These are phyloP conservation scores for Lepidurus arcticus DNA, from an alignment of 1,140 invertebrate genomes.

Conservation along the genomic window DNA sequence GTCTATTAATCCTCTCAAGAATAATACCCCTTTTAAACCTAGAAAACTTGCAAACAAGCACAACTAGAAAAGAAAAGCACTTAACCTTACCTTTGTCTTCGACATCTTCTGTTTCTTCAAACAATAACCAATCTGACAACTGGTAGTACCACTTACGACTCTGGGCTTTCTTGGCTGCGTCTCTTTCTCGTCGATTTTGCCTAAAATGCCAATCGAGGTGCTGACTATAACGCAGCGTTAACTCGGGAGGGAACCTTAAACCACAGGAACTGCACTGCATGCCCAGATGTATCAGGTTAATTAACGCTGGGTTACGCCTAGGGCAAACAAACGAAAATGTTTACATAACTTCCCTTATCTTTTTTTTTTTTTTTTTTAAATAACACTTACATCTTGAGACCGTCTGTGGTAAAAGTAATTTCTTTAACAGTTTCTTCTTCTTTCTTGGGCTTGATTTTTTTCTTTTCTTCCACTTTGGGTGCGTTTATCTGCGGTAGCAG, in stretches of 20 bases:
- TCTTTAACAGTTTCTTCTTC: constrained; percentile 31
- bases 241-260: constrained; percentile 76
- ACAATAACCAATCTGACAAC: constrained; percentile 85
- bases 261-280: constrained; percentile 94
- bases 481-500: constrained; percentile 54
- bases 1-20: no score
- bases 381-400: constrained; percentile 62
- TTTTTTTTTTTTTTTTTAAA: not conserved
- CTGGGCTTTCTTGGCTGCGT: constrained; percentile 72
- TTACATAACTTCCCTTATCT: not conserved
- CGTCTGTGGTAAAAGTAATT: constrained; percentile 51
- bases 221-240: constrained; percentile 76
- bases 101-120: constrained; percentile 86
- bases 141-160: constrained; percentile 84
- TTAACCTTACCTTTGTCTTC: constrained; percentile 70
- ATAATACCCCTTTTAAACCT: not conserved
- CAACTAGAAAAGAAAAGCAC: not conserved
- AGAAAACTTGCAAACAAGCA: not conserved
- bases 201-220: constrained; percentile 97
- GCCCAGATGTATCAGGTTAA: constrained; percentile 68
- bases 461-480: constrained; percentile 40
- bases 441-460: constrained; percentile 53
- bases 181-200: constrained; percentile 80
- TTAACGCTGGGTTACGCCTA: constrained; percentile 54
- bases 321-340: not conserved